phyloP scores from a whole-genome alignment of 2,888 invertebrate species.

The Micoletzkya japonica region DNA sequence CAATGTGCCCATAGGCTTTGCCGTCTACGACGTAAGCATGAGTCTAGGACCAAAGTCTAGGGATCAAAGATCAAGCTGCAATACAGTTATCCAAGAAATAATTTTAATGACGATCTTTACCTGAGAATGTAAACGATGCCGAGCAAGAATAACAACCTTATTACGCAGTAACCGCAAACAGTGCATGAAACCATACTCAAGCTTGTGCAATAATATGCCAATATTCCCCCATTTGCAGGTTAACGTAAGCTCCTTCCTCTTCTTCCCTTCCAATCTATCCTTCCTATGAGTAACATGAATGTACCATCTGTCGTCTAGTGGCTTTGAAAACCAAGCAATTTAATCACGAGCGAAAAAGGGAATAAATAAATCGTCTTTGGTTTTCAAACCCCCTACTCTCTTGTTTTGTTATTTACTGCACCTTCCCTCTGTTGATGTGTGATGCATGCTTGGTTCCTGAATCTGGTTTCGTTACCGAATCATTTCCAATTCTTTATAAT shows the following conservation, averaged over 20 bases:
- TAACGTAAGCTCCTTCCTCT: conserved; percentile 15
- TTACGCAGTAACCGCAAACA: neutral
- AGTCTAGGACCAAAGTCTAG: too few species aligned
- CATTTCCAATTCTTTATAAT: too few species aligned
- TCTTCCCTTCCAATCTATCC: neutral
- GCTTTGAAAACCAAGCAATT: too few species aligned
- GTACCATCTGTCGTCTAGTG: neutral
- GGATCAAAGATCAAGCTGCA: too few species aligned
- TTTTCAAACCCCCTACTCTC: neutral
- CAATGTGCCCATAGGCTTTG: conserved; percentile 92
- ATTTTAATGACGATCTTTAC: too few species aligned
- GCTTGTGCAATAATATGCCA: neutral
- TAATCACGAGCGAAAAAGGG: too few species aligned
- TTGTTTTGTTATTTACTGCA: neutral
- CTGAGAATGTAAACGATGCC: too few species aligned
- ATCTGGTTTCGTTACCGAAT: too few species aligned
- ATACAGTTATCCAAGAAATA: too few species aligned
- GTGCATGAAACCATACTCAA: neutral
- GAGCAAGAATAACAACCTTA: too few species aligned
- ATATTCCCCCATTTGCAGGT: neutral
- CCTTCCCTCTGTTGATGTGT: too few species aligned
- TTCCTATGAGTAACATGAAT: neutral
- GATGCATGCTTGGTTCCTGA: too few species aligned
- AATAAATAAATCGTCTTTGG: neutral
- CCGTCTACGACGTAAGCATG: conserved; percentile 79